Percentiles rank a stretch among this genome's conserved stretches.
Evolutionary conservation across 1,140 invertebrate species (phyloP).

Genomic region (Dinothrombium tinctorium): DNA sequence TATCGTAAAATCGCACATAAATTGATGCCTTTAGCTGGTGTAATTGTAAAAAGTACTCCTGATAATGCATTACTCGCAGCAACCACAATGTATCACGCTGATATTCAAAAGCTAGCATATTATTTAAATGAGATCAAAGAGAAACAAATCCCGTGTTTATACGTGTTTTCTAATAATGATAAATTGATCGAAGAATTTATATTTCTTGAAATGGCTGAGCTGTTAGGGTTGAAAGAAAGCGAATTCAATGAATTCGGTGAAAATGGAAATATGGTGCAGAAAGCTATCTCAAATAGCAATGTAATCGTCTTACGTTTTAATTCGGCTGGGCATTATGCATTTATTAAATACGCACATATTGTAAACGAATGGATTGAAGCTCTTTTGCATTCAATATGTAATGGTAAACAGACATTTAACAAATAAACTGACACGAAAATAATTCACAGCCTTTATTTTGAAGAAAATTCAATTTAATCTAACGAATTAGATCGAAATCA

Average conservation of each 20-base stretch:
- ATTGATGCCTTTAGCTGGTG: conserved; percentile 4
- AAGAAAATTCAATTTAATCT: no score
- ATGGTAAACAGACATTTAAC: no score
- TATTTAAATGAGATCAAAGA: no score
- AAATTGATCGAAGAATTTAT: conserved; percentile 10
- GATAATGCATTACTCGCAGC: conserved; percentile 13
- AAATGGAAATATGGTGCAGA: background rate
- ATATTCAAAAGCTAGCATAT: conserved; percentile 8
- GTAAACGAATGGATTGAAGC: conserved; percentile 7
- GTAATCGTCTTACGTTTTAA: no score
- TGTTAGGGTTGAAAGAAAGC: conserved; percentile 8
- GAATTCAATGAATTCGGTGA: conserved; percentile 10
- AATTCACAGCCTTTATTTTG: no score
- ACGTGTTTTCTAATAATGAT: conserved; percentile 14
- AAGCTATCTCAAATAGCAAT: no score
- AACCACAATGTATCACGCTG: conserved; percentile 11
- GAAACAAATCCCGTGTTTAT: no score
- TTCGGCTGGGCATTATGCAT: conserved; percentile 12
- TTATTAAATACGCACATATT: conserved; percentile 8
- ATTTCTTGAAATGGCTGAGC: conserved; percentile 11
- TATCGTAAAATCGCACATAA: conserved; percentile 4
- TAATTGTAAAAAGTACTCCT: conserved; percentile 9
- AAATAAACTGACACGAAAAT: no score
- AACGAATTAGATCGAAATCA: no score
- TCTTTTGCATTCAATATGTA: no score